Evolutionary conservation across 2,113 vertebrate species (phyloP).

Genomic region (cattle (Bos taurus)): ARS-UCD2.0 NC_037349.1:55886001-55886500

Average conservation of each 20-base stretch:
- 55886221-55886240: neutral
- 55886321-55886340: neutral
- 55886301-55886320: neutral
- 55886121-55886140: neutral
- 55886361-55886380: conserved; percentile 39
- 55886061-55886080: neutral
- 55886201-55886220: neutral
- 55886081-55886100: neutral
- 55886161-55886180: neutral
- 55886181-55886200: neutral
- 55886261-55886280: neutral
- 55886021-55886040: neutral
- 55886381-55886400: neutral
- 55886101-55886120: neutral
- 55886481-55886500: neutral
- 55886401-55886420: neutral
- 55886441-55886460: neutral
- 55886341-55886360: neutral
- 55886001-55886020: neutral
- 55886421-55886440: neutral
- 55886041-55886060: neutral
- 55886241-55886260: neutral
- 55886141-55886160: neutral
- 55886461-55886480: neutral
- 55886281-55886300: neutral